phyloP scores from a whole-genome alignment of 2,888 invertebrate genomes.

The Oxycera nigricornis region DNA sequence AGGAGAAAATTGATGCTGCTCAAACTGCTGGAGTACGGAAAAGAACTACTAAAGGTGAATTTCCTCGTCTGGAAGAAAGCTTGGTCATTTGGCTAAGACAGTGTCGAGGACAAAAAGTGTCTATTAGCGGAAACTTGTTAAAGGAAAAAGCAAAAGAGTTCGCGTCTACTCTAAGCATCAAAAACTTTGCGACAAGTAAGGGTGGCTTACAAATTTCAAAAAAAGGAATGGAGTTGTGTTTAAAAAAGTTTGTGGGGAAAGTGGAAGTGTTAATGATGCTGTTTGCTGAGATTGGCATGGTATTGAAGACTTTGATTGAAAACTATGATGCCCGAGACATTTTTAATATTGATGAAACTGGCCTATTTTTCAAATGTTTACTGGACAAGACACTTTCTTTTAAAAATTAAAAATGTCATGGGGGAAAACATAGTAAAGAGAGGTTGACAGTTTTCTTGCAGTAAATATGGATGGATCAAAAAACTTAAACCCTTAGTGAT shows the following conservation, averaged over 20 bases:
- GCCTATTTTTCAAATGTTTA: conserved; percentile 9
- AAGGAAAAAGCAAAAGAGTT: conserved; percentile 37
- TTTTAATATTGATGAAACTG: conserved; percentile 5
- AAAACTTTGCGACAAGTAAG: conserved; percentile 30
- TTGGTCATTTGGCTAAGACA: conserved; percentile 32
- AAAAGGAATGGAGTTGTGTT: conserved; percentile 28
- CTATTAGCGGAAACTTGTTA: conserved; percentile 32
- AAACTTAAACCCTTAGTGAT: conserved; percentile 50
- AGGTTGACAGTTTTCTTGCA: conserved; percentile 49
- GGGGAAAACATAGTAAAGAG: conserved; percentile 44
- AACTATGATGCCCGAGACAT: conserved; percentile 21
- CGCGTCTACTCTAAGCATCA: conserved; percentile 29
- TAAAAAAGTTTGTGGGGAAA: conserved; percentile 42
- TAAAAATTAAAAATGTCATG: conserved; percentile 1
- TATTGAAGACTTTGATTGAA: conserved; percentile 15
- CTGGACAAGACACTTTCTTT: background rate
- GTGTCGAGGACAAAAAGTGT: conserved; percentile 39
- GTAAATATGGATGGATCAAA: conserved; percentile 50
- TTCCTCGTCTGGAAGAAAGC: conserved; percentile 32
- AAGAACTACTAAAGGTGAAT: conserved; percentile 9
- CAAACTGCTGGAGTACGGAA: background rate
- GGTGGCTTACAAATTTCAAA: conserved; percentile 42
- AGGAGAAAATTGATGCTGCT: background rate
- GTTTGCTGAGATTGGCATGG: background rate
- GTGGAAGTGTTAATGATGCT: background rate